These are phyloP conservation scores for Myotis yumanensis DNA, from an alignment of 2,113 vertebrate species.

Conservation along the genomic window DNA sequence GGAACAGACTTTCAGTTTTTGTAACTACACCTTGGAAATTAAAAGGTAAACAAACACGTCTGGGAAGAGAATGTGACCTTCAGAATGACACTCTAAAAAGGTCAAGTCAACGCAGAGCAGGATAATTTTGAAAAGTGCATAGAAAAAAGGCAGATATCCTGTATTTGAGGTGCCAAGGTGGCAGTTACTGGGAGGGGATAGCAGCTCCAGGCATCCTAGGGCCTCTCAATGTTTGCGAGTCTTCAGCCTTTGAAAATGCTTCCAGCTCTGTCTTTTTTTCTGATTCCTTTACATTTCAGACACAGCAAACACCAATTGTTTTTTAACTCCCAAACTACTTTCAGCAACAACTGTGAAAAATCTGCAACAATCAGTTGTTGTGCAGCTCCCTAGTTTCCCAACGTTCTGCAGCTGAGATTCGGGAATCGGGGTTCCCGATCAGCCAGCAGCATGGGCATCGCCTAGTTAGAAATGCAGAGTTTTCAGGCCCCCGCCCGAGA, in stretches of 20 bases:
- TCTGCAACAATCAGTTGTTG: not conserved
- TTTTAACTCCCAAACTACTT: not conserved
- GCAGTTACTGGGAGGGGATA: not conserved
- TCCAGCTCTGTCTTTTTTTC: not conserved
- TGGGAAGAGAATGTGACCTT: constrained; percentile 1
- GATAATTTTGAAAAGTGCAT: not conserved
- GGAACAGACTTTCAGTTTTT: not conserved
- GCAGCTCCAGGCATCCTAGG: not conserved
- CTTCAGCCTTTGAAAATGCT: not conserved
- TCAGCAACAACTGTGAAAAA: not conserved
- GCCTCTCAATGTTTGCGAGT: not conserved
- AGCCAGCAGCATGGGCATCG: rapidly evolving
- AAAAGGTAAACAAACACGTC: not conserved
- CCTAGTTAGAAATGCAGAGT: not conserved
- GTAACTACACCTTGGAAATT: not conserved
- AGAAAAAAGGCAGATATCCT: not conserved
- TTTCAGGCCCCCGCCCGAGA: not conserved
- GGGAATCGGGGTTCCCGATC: not conserved
- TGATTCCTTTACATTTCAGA: not conserved
- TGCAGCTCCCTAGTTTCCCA: not conserved
- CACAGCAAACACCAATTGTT: not conserved
- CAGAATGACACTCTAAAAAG: not conserved
- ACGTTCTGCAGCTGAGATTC: not conserved
- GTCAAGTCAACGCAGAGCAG: not conserved
- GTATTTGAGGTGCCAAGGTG: not conserved